Evolutionary conservation across 2,797 vertebrate species (phyloP), one percentile per base, ranked within the genome.

Genomic region (Micromesistius poutassou): DNA sequence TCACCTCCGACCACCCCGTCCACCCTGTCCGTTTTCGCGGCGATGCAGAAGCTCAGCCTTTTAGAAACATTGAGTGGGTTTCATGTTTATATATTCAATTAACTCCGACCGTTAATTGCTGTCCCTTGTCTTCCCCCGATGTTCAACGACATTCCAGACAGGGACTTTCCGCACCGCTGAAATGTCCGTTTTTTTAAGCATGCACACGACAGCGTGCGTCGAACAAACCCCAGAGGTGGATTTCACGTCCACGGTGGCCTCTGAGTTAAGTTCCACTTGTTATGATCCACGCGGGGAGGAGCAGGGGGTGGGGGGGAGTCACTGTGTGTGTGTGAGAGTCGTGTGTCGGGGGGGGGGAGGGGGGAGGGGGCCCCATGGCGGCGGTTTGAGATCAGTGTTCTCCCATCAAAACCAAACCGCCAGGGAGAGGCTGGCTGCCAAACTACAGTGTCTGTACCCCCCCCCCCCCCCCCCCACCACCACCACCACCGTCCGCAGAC

Each of bases 281-380:
- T 90, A 90, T 92, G 88, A 89, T 81, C 88, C 87, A 90, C 82
- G 88, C 87, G 70, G 81, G 87, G 87, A 85, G 85, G 82, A 78
- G 90, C 77, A 6, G 35, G 31, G 31, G 31, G 31, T 3, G 33
- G 33, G 33, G 33, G 33, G 33, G 33, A 35, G 33, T 35, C 33
- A 42, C 12, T 42, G 3, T 42, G 12, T 76, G 79, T 72, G 80
- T 81, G 68, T 74, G 77, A 81, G 89, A 85, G 80, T 85, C 82
- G 82, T 81, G 84, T 87, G 84, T 82, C 40, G 40, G 40, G 40
- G 40, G n/a, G n/a, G n/a, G n/a, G n/a, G n/a, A n/a, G n/a, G n/a
- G n/a, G n/a, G n/a, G n/a, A n/a, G n/a, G n/a, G 12, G 36, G 1
- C 40, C 40, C 40, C 40, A 42, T 16, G 14, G 40, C 14, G 10